Conservation (phyloP, 2,113 vertebrate species). For the Microtus montanus region DNA sequence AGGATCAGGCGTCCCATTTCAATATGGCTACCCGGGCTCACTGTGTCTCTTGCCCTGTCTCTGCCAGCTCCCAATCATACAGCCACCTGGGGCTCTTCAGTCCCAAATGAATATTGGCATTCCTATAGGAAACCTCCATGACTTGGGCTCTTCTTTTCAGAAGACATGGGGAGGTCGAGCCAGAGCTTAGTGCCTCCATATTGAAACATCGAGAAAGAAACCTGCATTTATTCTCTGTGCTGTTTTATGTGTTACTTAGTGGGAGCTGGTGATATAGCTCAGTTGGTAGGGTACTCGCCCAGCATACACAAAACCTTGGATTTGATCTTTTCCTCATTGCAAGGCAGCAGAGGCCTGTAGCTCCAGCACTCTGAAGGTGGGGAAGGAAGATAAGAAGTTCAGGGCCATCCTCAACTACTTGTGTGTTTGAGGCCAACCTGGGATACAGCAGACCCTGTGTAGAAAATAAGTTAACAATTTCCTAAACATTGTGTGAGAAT, state of each 20-base stretch:
- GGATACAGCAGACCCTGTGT: background rate
- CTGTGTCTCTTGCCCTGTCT: background rate
- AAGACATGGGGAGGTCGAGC: background rate
- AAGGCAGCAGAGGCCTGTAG: background rate
- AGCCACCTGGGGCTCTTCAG: background rate
- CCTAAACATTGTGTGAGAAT: constrained; percentile 12
- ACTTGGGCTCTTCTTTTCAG: background rate
- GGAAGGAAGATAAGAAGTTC: background rate
- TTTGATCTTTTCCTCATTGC: background rate
- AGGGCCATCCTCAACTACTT: background rate
- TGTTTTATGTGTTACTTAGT: background rate
- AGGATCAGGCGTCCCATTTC: background rate
- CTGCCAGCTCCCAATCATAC: background rate
- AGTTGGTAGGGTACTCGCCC: background rate
- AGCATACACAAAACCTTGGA: background rate
- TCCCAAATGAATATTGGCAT: background rate
- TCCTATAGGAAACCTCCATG: background rate
- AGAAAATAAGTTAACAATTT: background rate
- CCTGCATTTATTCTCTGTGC: background rate
- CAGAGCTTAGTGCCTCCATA: background rate
- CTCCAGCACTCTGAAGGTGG: background rate
- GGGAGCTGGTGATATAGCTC: background rate
- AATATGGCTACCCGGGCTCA: background rate
- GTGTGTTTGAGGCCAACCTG: background rate
- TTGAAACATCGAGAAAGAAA: constrained; percentile 21